phyloP scores from a whole-genome alignment of 2,888 invertebrate species.

The Monopis laevigella region DNA sequence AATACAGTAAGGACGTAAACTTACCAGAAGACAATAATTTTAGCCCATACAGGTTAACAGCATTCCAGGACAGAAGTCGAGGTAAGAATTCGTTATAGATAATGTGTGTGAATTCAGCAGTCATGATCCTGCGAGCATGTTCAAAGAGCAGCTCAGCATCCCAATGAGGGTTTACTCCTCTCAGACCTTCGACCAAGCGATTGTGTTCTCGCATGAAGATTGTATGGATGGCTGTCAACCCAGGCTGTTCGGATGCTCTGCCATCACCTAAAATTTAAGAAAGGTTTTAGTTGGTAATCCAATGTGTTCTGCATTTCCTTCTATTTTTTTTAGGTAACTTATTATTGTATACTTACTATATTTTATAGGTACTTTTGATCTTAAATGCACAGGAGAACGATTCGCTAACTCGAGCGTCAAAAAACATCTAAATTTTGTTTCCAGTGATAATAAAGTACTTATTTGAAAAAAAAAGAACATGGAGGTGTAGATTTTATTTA shows the following conservation, averaged over 20 bases:
- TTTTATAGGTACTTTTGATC: too few relatives aligned
- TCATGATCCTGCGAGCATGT: slow-evolving; percentile 78
- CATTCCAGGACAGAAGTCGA: slow-evolving; percentile 88
- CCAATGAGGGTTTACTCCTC: slow-evolving; percentile 89
- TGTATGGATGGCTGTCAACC: slow-evolving; percentile 87
- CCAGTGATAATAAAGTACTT: too few relatives aligned
- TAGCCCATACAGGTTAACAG: slow-evolving; percentile 87
- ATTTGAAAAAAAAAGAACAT: too few relatives aligned
- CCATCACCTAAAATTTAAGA: slow-evolving; percentile 72
- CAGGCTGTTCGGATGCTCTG: slow-evolving; percentile 92
- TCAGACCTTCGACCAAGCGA: slow-evolving; percentile 79
- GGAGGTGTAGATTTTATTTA: too few relatives aligned
- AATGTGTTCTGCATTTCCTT: too few relatives aligned
- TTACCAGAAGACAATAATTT: slow-evolving; percentile 78
- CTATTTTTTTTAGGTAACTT: too few relatives aligned
- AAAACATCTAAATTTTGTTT: too few relatives aligned
- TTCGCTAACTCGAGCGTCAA: too few relatives aligned
- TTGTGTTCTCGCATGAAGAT: slow-evolving; percentile 92
- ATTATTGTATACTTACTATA: too few relatives aligned
- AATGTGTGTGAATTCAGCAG: slow-evolving; percentile 83
- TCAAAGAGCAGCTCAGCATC: slow-evolving; percentile 86
- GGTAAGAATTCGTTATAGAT: slow-evolving; percentile 92
- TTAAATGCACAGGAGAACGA: too few relatives aligned
- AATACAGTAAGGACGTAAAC: too few relatives aligned
- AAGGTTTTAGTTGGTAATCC: not conserved